Evolutionary conservation across 1,140 invertebrate genomes (phyloP), one percentile per base, ranked within the genome.

Genomic region (Drosophila pachea): DNA sequence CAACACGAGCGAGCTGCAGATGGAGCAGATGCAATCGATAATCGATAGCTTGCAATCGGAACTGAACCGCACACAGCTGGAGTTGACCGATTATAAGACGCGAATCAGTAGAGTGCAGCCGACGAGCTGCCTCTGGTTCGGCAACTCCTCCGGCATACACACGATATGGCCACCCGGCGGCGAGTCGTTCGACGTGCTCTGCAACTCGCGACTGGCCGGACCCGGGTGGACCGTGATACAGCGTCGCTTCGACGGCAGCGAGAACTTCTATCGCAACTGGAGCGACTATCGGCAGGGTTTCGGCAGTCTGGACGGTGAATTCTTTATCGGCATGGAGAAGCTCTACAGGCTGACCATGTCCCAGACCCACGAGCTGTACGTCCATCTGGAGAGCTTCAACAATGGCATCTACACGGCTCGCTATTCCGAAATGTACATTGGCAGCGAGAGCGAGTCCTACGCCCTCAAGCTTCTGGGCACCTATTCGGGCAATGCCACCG

Each of bases 201-300:
- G 64, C 38, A 50, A 67, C 11, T 59, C 52, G 2, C 16, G 7
- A 14, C 14, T 72, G 8, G 43, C 32, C 9, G 54, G 52, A 7
- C 22, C 40, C 5, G 63, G 64, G n/a, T 69, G 67, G 67, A 58
- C 53, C 8, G 53, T 69, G 1, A 64, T 69, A 38, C 67, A 69
- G 48, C 60, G 61, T 54, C 67, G 67, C 22, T 36, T 64, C 0
- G 32, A 69, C 9, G 67, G 67, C 9, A 58, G 45, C 3, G 61
- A 35, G 12, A 52, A 58, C 22, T 69, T 69, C 9, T 61, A 58
- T 58, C 61, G 67, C 0, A 69, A 61, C 32, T 69, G 67, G 67
- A 45, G 22, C 5, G 61, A 69, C 1, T 69, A 69, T 40, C 52
- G 61, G 0, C 4, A 47, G 4, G 67, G 67, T 5, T 69, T 69